Evolutionary conservation across 2,797 vertebrate species (phyloP), one percentile per base, ranked within the genome.

Genomic region (Sebastes taczanowskii): DNA sequence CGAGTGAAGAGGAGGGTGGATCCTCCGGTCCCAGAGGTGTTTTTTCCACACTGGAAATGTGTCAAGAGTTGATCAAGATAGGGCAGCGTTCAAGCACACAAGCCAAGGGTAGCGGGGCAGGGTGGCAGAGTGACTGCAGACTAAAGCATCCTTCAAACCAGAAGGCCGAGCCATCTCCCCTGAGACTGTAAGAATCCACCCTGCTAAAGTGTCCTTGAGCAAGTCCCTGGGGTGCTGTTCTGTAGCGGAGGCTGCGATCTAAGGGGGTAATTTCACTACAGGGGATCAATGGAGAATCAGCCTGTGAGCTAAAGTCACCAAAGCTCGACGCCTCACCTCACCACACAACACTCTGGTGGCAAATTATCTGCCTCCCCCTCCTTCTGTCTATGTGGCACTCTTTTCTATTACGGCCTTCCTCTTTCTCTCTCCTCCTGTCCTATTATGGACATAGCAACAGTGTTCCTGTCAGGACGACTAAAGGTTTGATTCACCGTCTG

Each of bases 381-480:
- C 87, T 83, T 87, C 87, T 92, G 91, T 89, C 88, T 82, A 91
- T 92, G 92, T 94, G 92, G 86, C 94, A 93, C 90, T 91, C 86
- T 87, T 86, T 89, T 88, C 87, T 89, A 86, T 82, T 52, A 70
- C 79, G 60, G 83, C 87, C 81, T 79, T 73, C 82, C 79, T 87
- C 88, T 87, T 81, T 85, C 90, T 74, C 86, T 92, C 87, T 91
- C 79, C 68, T 88, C 86, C 88, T 90, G 86, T 91, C 92, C 94
- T 95, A 95, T 95, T 95, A 94, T 93, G 94, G 94, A 94, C 91
- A 94, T 90, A 86, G 86, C 86, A 91, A 90, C 87, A 64, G 89
- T 64, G 84, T 84, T 70, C 75, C 91, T 91, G 92, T 94, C 91
- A 84, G 84, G 81, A 86, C 77, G 68, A 86, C 88, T 77, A 81